Evolutionary conservation across 2,888 invertebrate species (phyloP).

Genomic region (Drosophila greeni): DNA sequence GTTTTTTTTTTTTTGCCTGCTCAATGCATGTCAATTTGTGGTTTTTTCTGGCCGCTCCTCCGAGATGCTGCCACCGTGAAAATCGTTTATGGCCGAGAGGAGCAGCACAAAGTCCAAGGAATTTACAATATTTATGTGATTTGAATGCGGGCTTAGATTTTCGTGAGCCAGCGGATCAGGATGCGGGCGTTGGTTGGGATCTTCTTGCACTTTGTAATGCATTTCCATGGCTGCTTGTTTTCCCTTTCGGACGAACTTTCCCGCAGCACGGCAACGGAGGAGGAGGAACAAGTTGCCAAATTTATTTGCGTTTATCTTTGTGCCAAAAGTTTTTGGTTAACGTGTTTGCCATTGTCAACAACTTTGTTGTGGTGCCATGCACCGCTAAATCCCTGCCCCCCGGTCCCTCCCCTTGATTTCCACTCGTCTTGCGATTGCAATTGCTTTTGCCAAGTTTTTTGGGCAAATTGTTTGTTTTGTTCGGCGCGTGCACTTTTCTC

Average conservation of each 20-base stretch:
- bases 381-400: constrained; percentile 34
- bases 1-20: constrained; percentile 21
- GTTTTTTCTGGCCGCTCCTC: constrained; percentile 29
- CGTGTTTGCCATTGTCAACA: constrained; percentile 72
- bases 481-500: constrained; percentile 57
- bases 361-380: constrained; percentile 67
- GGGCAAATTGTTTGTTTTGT: constrained; percentile 66
- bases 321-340: constrained; percentile 68
- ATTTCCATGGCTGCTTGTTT: constrained; percentile 15
- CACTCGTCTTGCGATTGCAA: constrained; percentile 49
- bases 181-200: constrained; percentile 28
- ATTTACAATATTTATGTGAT: constrained; percentile 55
- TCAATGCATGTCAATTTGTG: constrained; percentile 67
- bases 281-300: constrained; percentile 59
- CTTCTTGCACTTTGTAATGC: constrained; percentile 27
- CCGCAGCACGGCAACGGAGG: constrained; percentile 24
- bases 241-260: constrained; percentile 3
- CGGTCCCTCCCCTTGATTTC: not conserved
- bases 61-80: constrained; percentile 44
- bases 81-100: constrained; percentile 50
- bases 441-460: constrained; percentile 68
- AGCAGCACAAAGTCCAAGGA: constrained; percentile 30
- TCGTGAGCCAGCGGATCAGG: constrained; percentile 17
- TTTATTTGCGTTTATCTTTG: constrained; percentile 72
- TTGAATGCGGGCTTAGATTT: constrained; percentile 57